A percentile compares a stretch with the other conserved stretches of the same genome.
These are phyloP conservation scores for Drosophila robusta DNA, from an alignment of 2,888 invertebrate species.

Conservation along the genomic window DNA sequence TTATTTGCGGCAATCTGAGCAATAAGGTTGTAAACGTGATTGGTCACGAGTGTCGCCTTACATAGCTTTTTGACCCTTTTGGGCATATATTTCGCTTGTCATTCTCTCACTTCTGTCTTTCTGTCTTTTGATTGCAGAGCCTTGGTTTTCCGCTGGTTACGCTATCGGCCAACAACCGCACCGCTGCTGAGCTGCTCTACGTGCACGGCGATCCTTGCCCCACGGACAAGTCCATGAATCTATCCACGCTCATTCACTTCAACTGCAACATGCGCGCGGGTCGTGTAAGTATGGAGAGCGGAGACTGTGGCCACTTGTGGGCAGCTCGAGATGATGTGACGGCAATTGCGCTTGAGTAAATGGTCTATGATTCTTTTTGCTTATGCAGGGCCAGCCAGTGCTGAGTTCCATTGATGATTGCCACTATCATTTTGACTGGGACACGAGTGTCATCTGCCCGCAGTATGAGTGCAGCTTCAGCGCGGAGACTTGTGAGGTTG, in stretches of 20 bases:
- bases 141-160: constrained; percentile 83
- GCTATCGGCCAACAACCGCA: constrained; percentile 75
- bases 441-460: constrained; percentile 84
- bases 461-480: constrained; percentile 82
- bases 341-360: constrained; percentile 7
- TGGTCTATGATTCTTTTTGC: constrained; percentile 7
- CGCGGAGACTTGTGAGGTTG: constrained; percentile 81
- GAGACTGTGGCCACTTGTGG: constrained; percentile 13
- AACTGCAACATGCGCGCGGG: constrained; percentile 82
- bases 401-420: constrained; percentile 83
- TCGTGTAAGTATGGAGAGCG: constrained; percentile 73
- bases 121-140: constrained; percentile 72
- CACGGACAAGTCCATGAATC: constrained; percentile 66
- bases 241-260: constrained; percentile 82
- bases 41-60: constrained; percentile 19
- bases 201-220: constrained; percentile 81
- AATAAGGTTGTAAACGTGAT: constrained; percentile 64
- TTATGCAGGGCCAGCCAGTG: constrained; percentile 82
- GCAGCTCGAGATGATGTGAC: constrained; percentile 4
- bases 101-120: constrained; percentile 2
- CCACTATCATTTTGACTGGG: constrained; percentile 84
- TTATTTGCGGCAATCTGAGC: constrained; percentile 77
- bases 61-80: constrained; percentile 9
- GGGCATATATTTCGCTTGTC: constrained; percentile 3
- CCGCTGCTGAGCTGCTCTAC: constrained; percentile 81